Conservation (phyloP, 2,888 invertebrate species). For the Scaeva pyrastri region DNA sequence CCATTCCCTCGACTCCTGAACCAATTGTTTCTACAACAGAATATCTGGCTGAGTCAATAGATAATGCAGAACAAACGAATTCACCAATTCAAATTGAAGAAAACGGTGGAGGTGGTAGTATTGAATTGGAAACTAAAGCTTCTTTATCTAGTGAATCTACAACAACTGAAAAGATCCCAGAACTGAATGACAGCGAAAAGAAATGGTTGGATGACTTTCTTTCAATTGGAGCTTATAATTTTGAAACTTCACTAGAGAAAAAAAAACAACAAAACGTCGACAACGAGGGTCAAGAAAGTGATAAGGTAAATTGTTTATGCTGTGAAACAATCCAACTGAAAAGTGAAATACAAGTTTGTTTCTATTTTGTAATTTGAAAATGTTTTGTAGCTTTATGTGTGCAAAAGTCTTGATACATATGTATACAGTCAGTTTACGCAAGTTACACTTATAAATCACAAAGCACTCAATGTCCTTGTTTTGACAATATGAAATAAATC, state of each 20-base stretch:
- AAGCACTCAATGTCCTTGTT: too few relatives aligned
- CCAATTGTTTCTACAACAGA: constrained; percentile 25
- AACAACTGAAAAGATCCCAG: constrained; percentile 76
- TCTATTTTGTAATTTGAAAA: background rate
- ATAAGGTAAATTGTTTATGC: constrained; percentile 56
- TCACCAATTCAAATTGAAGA: constrained; percentile 37
- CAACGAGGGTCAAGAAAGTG: constrained; percentile 38
- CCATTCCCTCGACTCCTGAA: constrained; percentile 62
- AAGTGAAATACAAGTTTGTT: background rate
- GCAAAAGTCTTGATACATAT: too few relatives aligned
- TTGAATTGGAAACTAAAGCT: constrained; percentile 1
- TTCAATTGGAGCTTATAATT: constrained; percentile 81
- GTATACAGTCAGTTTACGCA: too few relatives aligned
- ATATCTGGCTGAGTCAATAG: constrained; percentile 32
- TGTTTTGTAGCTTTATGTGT: too few relatives aligned
- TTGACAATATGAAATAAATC: too few relatives aligned
- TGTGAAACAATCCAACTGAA: background rate
- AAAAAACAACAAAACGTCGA: constrained; percentile 38
- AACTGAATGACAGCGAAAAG: constrained; percentile 81
- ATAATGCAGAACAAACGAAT: constrained; percentile 20
- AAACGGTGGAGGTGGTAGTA: constrained; percentile 39
- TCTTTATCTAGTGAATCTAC: constrained; percentile 35
- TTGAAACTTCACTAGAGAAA: constrained; percentile 77
- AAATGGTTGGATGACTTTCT: constrained; percentile 82
- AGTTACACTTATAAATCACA: too few relatives aligned